Base-by-base conservation (phyloP, 2,797 vertebrate genomes). In the Tapirus indicus region DNA sequence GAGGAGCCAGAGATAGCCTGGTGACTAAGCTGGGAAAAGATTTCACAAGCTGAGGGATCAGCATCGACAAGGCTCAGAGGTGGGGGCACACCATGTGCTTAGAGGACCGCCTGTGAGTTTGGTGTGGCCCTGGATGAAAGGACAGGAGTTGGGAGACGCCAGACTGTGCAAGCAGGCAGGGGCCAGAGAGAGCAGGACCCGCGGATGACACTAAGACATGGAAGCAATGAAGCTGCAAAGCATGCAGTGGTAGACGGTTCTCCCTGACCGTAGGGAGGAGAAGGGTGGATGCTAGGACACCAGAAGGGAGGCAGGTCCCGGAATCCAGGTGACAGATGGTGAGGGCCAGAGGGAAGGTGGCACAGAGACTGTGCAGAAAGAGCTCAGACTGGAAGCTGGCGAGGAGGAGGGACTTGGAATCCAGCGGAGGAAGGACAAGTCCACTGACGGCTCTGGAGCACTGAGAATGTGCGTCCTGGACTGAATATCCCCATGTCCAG, bases 391-490 rank as follows among this genome's bases (percentile, higher is more conserved):
- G 17, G n/a, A 35, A 60, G 56, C 35, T 25, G 60, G 27, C 27
- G 66, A 64, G 80, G 27, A 47, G 12, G 6, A 41, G 44, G 10
- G 56, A n/a, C 20, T 66, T 38, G 23, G 29, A 74, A 35, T 56
- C 18, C 68, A 58, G 27, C 52, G 13, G 54, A 44, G 38, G 27
- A 86, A 20, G 23, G 17, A 2, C 64, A 41, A 7, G 49, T 38
- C 23, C 9, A 25, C 20, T 21, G 35, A 12, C 11, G 68, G 35
- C 12, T 8, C n/a, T 38, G 47, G 44, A 17, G 44, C 17, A 27
- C 47, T 52, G 69, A 52, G 69, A 32, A 11, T 1, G 18, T 25
- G n/a, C 47, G 10, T 6, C 0, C 18, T 8, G 13, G 18, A 8
- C 16, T 2, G 3, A 23, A 23, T 12, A 38, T 38, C 32, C 23